Percentiles rank a stretch among this genome's conserved stretches.
Evolutionary conservation across 2,797 vertebrate genomes (phyloP).

Genomic region (Gymnothorax javanicus): DNA sequence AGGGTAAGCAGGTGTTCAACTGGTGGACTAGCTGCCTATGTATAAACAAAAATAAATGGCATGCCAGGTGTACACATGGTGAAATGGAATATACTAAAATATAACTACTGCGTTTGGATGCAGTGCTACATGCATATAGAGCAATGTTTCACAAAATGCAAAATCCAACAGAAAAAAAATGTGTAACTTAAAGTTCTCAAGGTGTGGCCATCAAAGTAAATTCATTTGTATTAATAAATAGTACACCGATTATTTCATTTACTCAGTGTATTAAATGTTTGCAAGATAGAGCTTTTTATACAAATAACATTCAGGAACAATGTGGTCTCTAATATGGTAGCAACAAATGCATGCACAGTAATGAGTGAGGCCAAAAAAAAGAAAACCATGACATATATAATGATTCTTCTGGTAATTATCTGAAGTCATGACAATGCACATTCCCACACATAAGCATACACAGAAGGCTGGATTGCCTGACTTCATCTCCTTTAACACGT

Average conservation of each 20-base stretch:
- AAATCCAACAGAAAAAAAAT: neutral
- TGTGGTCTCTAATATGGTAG: neutral
- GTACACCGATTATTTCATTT: neutral
- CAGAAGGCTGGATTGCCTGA: neutral
- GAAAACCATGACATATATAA: neutral
- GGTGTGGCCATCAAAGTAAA: neutral
- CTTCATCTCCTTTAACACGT: neutral
- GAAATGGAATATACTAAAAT: neutral
- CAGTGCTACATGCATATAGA: neutral
- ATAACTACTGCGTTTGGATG: neutral
- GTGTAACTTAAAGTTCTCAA: neutral
- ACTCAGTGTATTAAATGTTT: neutral
- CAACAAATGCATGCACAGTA: neutral
- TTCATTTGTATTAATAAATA: neutral
- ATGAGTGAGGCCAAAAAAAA: neutral
- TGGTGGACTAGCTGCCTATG: too few species aligned
- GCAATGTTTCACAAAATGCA: neutral
- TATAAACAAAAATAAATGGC: neutral
- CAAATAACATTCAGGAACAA: neutral
- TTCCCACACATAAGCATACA: neutral
- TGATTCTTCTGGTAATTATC: neutral
- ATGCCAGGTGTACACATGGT: neutral
- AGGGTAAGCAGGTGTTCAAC: too few species aligned
- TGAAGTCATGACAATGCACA: neutral
- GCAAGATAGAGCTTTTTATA: neutral